phyloP scores from a whole-genome alignment of 2,113 vertebrate genomes.

The Tylochromis polylepis region DNA sequence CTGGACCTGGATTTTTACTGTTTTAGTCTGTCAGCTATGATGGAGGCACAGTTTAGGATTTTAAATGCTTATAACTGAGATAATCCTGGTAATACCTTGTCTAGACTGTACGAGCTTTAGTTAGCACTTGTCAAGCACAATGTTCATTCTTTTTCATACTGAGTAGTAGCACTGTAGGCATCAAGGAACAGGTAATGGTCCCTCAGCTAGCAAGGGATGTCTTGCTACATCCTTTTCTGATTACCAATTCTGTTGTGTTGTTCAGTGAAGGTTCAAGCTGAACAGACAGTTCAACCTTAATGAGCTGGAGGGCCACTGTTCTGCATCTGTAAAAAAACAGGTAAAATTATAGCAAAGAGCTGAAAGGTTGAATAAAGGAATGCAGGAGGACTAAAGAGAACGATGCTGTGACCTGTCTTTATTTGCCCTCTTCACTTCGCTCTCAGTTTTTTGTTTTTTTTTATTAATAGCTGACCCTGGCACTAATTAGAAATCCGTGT shows the following conservation, averaged over 20 bases:
- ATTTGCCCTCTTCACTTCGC: neutral
- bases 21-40: neutral
- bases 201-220: neutral
- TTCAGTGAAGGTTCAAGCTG: slow-evolving; percentile 18
- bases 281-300: slow-evolving; percentile 31
- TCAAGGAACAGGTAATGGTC: slow-evolving; percentile 18
- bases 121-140: neutral
- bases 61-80: neutral
- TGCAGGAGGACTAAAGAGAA: neutral
- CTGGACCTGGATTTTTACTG: no score
- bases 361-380: neutral
- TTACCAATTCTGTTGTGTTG: slow-evolving; percentile 49
- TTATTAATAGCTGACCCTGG: slow-evolving; percentile 64
- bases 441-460: slow-evolving; percentile 44
- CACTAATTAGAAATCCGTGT: slow-evolving; percentile 61
- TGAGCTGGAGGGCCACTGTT: slow-evolving; percentile 31
- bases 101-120: neutral
- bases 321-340: neutral
- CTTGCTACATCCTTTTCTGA: slow-evolving; percentile 14
- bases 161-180: neutral
- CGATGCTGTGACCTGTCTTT: neutral
- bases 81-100: neutral
- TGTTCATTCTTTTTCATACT: slow-evolving; percentile 16
- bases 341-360: neutral
- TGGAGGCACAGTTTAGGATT: neutral